phyloP scores from a whole-genome alignment of 2,113 vertebrate genomes.

The Urocynchramus pylzowi region DNA sequence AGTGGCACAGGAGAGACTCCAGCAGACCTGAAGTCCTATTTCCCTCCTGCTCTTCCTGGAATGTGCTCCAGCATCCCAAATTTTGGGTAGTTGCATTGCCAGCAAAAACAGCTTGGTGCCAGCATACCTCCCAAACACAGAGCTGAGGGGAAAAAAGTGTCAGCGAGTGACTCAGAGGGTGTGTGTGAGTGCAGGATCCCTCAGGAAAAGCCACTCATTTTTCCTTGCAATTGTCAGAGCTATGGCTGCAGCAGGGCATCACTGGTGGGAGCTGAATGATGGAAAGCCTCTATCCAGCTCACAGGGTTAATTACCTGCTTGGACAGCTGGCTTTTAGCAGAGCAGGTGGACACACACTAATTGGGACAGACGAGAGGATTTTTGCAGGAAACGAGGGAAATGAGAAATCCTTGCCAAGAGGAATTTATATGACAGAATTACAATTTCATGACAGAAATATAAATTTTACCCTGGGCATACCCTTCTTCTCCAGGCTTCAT shows the following conservation, averaged over 20 bases:
- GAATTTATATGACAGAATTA: neutral
- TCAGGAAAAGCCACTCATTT: rapidly evolving
- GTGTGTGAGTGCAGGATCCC: neutral
- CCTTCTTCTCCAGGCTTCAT: neutral
- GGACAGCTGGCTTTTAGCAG: neutral
- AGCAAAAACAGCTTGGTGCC: neutral
- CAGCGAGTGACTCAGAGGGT: rapidly evolving
- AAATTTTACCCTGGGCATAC: neutral
- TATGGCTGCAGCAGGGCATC: neutral
- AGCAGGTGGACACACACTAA: neutral
- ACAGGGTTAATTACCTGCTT: neutral
- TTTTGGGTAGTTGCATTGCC: neutral
- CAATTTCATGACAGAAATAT: neutral
- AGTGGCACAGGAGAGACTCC: neutral
- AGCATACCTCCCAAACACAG: neutral
- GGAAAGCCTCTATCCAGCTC: neutral
- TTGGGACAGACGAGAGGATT: neutral
- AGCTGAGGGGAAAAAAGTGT: neutral
- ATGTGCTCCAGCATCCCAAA: neutral
- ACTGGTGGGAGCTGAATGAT: neutral
- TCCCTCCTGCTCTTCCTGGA: neutral
- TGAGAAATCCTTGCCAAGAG: neutral
- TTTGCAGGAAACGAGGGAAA: neutral
- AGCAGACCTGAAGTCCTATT: rapidly evolving
- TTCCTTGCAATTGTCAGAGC: neutral